Evolutionary conservation across 2,888 invertebrate species (phyloP).

Genomic region (Leptinotarsa tumamoca): DNA sequence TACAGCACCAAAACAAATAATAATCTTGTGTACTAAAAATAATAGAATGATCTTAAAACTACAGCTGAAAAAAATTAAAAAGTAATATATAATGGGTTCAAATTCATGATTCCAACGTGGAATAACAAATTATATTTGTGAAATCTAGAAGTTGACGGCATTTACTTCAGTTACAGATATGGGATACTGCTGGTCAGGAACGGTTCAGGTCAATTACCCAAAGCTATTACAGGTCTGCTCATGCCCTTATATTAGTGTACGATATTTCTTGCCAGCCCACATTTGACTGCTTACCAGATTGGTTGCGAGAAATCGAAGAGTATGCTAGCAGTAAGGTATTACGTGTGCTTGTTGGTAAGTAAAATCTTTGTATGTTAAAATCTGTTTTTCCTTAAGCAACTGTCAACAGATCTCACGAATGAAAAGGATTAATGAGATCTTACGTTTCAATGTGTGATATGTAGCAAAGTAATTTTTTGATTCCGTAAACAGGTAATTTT

Average conservation of each 20-base stretch:
- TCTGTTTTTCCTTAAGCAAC: too few species aligned
- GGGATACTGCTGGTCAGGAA: slow-evolving; percentile 99
- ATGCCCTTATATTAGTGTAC: slow-evolving; percentile 95
- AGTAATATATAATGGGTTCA: too few species aligned
- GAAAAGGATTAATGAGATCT: too few species aligned
- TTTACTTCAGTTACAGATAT: slow-evolving; percentile 90
- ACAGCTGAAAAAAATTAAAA: too few species aligned
- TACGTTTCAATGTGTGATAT: too few species aligned
- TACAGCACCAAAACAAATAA: too few species aligned
- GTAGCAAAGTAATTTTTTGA: too few species aligned
- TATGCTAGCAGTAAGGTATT: slow-evolving; percentile 96
- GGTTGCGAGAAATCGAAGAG: slow-evolving; percentile 97
- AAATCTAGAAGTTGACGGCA: background rate
- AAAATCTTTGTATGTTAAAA: background rate
- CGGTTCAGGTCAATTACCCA: slow-evolving; percentile 97
- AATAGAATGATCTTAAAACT: too few species aligned
- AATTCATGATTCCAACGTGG: background rate
- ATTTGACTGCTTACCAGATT: slow-evolving; percentile 96
- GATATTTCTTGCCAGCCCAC: slow-evolving; percentile 98
- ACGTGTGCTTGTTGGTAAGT: slow-evolving; percentile 91
- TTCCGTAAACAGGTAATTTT: background rate
- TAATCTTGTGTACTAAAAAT: too few species aligned
- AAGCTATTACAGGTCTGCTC: slow-evolving; percentile 96
- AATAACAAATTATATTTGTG: background rate
- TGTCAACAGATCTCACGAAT: too few species aligned